Conservation (phyloP, 2,797 vertebrate species). For the Protonibea diacanthus region DNA sequence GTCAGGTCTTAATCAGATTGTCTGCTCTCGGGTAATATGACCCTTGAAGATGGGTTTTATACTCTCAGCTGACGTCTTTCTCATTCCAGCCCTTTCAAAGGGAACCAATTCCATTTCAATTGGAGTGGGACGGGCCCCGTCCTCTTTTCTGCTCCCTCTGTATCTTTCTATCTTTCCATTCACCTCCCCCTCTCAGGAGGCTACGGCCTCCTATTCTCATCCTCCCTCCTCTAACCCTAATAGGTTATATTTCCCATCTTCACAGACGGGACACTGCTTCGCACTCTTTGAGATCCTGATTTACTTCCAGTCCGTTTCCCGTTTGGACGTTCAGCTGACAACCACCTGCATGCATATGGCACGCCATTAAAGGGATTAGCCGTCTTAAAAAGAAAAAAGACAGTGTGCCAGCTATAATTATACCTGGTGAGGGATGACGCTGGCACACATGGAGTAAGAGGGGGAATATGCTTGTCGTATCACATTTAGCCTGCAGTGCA, state of each 20-base stretch:
- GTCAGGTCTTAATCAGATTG: conserved; percentile 35
- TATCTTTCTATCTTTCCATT: conserved; percentile 25
- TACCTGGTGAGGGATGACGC: conserved; percentile 54
- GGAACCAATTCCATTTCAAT: conserved; percentile 54
- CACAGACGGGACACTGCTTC: conserved; percentile 17
- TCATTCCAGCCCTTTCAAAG: conserved; percentile 49
- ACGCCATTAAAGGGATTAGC: conserved; percentile 64
- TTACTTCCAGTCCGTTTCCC: conserved; percentile 21
- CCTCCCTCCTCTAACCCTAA: conserved; percentile 38
- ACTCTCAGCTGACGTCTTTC: conserved; percentile 52
- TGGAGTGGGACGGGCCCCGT: conserved; percentile 20
- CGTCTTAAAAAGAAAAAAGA: conserved; percentile 12
- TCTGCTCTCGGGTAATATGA: conserved; percentile 36
- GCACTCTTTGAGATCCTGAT: conserved; percentile 23
- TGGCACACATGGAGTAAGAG: conserved; percentile 55
- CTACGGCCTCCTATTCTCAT: conserved; percentile 39
- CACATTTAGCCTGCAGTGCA: conserved; percentile 64
- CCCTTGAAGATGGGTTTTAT: conserved; percentile 46
- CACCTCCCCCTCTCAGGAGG: conserved; percentile 45
- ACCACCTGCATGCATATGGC: conserved; percentile 51
- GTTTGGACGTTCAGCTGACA: conserved; percentile 35
- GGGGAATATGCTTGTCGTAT: conserved; percentile 72
- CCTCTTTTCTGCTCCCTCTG: conserved; percentile 15
- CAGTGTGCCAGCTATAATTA: conserved; percentile 67
- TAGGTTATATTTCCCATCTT: conserved; percentile 41